Evolutionary conservation across 2,888 invertebrate species (phyloP).

Genomic region (Nesidiocoris tenuis): DNA sequence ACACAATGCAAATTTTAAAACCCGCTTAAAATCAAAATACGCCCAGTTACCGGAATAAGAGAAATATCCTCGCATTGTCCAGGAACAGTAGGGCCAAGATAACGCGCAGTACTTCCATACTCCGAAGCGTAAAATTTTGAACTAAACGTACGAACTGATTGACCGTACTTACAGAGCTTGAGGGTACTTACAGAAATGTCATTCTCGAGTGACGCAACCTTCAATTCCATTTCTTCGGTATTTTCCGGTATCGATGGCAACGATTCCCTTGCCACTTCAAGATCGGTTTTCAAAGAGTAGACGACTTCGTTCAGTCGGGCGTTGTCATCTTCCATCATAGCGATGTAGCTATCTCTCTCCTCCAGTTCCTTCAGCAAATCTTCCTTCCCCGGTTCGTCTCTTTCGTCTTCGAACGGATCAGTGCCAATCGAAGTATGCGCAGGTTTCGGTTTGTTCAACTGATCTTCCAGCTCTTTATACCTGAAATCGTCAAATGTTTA

Average conservation of each 20-base stretch:
- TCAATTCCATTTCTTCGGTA: conserved; percentile 51
- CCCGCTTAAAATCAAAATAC: too few relatives aligned
- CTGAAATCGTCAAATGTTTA: background rate
- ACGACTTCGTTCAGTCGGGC: conserved; percentile 25
- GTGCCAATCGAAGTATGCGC: background rate
- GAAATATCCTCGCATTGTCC: too few relatives aligned
- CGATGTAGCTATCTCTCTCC: conserved; percentile 42
- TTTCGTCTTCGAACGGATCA: background rate
- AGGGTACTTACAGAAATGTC: background rate
- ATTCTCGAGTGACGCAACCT: conserved; percentile 39
- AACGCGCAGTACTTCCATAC: too few relatives aligned
- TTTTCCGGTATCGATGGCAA: conserved; percentile 32
- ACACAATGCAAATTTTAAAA: too few relatives aligned
- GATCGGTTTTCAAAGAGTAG: conserved; percentile 6
- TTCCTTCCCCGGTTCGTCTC: conserved; percentile 12
- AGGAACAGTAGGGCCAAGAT: too few relatives aligned
- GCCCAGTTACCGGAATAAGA: too few relatives aligned
- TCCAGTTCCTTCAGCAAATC: conserved; percentile 29
- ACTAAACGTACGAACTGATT: too few relatives aligned
- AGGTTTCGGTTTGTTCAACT: conserved; percentile 20
- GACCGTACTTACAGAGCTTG: too few relatives aligned
- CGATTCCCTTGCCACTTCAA: conserved; percentile 7
- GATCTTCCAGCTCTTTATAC: conserved; percentile 9
- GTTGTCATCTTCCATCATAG: conserved; percentile 25
- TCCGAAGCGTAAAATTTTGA: too few relatives aligned